Conservation (phyloP, 2,888 invertebrate species). For the Stenodema calcarata region DNA sequence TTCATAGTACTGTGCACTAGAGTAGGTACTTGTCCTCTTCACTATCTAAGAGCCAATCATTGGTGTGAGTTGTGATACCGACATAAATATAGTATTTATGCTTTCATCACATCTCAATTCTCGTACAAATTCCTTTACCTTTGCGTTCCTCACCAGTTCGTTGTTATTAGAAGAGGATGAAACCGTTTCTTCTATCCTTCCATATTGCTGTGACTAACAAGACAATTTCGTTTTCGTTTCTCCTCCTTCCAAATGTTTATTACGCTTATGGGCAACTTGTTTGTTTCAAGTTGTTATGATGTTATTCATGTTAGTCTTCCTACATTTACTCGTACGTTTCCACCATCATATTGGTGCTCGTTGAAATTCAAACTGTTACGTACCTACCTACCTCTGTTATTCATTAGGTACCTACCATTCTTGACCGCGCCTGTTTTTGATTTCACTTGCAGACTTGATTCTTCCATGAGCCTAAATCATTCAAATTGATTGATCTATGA, state of each 20-base stretch:
- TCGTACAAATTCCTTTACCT: not conserved
- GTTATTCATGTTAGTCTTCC: not conserved
- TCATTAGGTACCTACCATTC: not conserved
- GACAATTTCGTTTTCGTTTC: not conserved
- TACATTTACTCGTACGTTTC: not conserved
- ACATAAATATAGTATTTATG: not conserved
- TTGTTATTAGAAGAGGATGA: not conserved
- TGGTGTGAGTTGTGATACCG: not conserved
- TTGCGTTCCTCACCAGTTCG: not conserved
- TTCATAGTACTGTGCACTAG: not conserved
- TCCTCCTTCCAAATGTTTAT: not conserved
- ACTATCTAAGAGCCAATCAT: not conserved
- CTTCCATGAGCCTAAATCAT: conserved; percentile 28
- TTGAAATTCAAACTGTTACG: not conserved
- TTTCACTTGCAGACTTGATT: not conserved
- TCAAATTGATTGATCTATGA: conserved; percentile 7
- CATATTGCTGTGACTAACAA: not conserved
- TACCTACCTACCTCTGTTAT: not conserved
- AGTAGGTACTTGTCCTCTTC: not conserved
- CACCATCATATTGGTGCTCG: not conserved
- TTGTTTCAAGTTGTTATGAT: not conserved
- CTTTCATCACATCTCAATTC: not conserved
- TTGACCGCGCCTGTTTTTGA: not conserved
- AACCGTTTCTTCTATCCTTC: not conserved
- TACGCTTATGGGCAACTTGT: not conserved